Conservation (phyloP, 2,113 vertebrate species). For the Epinephelus fuscoguttatus region DNA sequence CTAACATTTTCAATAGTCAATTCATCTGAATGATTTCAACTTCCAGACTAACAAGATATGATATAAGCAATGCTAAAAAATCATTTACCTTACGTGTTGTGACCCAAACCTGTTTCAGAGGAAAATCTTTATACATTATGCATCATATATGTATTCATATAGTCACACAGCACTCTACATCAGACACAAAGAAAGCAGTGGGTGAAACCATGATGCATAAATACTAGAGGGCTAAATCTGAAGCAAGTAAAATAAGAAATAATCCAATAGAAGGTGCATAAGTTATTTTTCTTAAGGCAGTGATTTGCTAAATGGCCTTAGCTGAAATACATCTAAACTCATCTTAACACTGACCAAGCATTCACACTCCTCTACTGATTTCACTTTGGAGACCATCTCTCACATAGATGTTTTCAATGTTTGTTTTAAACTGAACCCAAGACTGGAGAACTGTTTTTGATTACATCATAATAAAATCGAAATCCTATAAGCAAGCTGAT, state of each 20-base stretch:
- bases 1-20: conserved; percentile 39
- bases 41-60: background rate
- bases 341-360: background rate
- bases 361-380: background rate
- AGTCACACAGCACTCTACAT: conserved; percentile 47
- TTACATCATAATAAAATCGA: background rate
- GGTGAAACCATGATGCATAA: conserved; percentile 25
- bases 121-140: conserved; percentile 41
- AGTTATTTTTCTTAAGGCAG: background rate
- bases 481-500: background rate
- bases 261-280: conserved; percentile 1
- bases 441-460: background rate
- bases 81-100: background rate
- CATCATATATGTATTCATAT: conserved; percentile 27
- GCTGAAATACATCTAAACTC: background rate
- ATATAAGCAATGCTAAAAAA: conserved; percentile 13
- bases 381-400: background rate
- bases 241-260: conserved; percentile 28
- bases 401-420: background rate
- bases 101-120: conserved; percentile 53
- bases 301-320: background rate
- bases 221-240: conserved; percentile 35
- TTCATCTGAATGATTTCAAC: conserved; percentile 12
- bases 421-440: background rate
- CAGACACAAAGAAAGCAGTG: conserved; percentile 38